Base-by-base conservation (phyloP, 2,888 invertebrate genomes). In the Hirudinaria manillensis region DNA sequence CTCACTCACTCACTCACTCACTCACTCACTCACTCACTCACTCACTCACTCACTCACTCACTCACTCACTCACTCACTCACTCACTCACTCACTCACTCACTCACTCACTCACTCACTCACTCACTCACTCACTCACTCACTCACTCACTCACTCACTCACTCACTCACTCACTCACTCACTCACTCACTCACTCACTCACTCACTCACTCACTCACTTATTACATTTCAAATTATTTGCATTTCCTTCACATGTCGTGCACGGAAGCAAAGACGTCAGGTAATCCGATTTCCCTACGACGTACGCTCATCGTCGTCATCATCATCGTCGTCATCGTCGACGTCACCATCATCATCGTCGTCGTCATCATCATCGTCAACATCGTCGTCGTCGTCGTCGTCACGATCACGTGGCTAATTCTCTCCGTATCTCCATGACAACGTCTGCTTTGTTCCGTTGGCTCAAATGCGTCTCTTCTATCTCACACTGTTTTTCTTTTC, bases 41-140 rank as follows among this genome's bases (percentile, higher is more conserved):
- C 27, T 24, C 61, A 61, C 38, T 38, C 38, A 38, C 38, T 38
- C 38, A 38, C 38, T 38, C 38, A 38, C 38, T 38, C 38, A 38
- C 38, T 38, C 38, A 38, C 38, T 38, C 38, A 38, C 38, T 10
- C 10, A 38, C 10, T 38, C 72, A 78, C 71, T 76, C 72, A 77
- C 68, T 74, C 71, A 78, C 67, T 77, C 70, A 77, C 65, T 77
- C 76, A 77, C 32, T 75, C 67, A 78, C 51, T 72, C 72, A 77
- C 65, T 77, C 71, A 78, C 66, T 76, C 71, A 78, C 65, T 76
- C 71, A 77, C 67, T 65, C 73, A 51, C 34, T 0, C 51, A 74
- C 72, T 77, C 72, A 78, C 71, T 76, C 72, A 77, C 68, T 74
- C 71, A 78, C 67, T 77, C 70, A 77, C 65, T 77, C 76, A 77